A percentile compares a stretch with the other conserved stretches of the same genome.
These are phyloP conservation scores for Leucania comma DNA, from an alignment of 2,888 invertebrate genomes.

Conservation along the genomic window DNA sequence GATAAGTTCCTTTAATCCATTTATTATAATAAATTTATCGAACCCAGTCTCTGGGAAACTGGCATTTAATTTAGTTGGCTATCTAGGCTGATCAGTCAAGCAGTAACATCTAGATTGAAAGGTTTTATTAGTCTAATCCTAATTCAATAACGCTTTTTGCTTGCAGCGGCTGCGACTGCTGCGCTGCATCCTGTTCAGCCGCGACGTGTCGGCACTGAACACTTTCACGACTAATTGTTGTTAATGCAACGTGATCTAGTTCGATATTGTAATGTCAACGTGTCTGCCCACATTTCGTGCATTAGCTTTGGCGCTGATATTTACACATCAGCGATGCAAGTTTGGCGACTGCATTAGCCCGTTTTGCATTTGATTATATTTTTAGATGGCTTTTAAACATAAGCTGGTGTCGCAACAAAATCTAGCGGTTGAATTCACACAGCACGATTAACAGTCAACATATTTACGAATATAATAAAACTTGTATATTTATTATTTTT, in stretches of 20 bases:
- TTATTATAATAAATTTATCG: slow-evolving; percentile 67
- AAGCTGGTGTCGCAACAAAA: slow-evolving; percentile 62
- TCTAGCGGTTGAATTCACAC: slow-evolving; percentile 57
- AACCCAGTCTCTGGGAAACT: slow-evolving; percentile 87
- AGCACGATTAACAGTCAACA: slow-evolving; percentile 25
- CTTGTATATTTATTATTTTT: slow-evolving; percentile 41
- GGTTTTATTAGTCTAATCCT: slow-evolving; percentile 88
- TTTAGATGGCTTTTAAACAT: slow-evolving; percentile 69
- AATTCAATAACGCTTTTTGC: slow-evolving; percentile 87
- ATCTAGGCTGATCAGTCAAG: slow-evolving; percentile 88
- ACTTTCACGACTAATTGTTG: slow-evolving; percentile 87
- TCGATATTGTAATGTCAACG: slow-evolving; percentile 86
- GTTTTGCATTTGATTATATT: slow-evolving; percentile 79
- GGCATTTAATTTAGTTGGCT: slow-evolving; percentile 86
- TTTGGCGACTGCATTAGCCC: slow-evolving; percentile 79
- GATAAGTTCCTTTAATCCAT: slow-evolving; percentile 58
- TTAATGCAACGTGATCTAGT: slow-evolving; percentile 80
- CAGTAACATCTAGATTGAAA: slow-evolving; percentile 88
- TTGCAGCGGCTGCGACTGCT: slow-evolving; percentile 68
- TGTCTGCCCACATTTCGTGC: slow-evolving; percentile 82
- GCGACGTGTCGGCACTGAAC: slow-evolving; percentile 74
- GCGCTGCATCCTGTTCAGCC: slow-evolving; percentile 78
- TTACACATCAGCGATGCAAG: slow-evolving; percentile 72
- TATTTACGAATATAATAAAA: slow-evolving; percentile 51
- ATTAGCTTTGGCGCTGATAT: slow-evolving; percentile 75